A percentile compares a stretch with the other conserved stretches of the same genome.
Conservation (phyloP, 2,113 vertebrate species). For the Caracal caracal region DNA sequence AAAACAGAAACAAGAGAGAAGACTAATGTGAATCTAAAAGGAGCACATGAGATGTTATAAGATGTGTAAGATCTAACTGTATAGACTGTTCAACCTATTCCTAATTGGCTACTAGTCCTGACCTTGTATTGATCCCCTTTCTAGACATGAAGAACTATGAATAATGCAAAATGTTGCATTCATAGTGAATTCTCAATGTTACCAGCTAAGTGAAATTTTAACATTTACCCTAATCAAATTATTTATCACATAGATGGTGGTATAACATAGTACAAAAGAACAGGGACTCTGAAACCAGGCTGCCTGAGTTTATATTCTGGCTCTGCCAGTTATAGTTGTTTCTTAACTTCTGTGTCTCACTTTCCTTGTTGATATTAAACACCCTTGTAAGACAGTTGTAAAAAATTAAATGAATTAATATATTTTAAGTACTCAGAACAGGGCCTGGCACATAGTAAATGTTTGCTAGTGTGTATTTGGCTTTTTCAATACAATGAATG, state of each 20-base stretch:
- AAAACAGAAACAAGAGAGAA: background rate
- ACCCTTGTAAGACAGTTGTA: background rate
- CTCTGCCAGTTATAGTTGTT: background rate
- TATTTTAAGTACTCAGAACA: slow-evolving; percentile 21
- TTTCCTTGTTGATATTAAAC: background rate
- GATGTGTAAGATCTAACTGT: background rate
- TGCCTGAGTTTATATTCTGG: background rate
- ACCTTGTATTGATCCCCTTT: background rate
- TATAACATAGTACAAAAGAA: background rate
- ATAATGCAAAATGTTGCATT: slow-evolving; percentile 34
- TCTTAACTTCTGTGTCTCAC: background rate
- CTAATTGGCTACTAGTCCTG: background rate
- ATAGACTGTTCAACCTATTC: background rate
- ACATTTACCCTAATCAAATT: slow-evolving; percentile 35
- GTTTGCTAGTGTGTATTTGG: background rate
- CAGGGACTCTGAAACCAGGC: background rate
- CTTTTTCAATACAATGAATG: slow-evolving; percentile 48
- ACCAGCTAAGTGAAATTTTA: slow-evolving; percentile 27
- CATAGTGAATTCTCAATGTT: slow-evolving; percentile 27
- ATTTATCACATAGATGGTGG: background rate
- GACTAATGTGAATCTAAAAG: background rate
- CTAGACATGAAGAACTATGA: slow-evolving; percentile 1
- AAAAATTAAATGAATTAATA: background rate
- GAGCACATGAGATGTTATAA: background rate
- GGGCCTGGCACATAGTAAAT: background rate